Base-by-base conservation (phyloP, 2,113 vertebrate genomes). In the Dromas ardeola region DNA sequence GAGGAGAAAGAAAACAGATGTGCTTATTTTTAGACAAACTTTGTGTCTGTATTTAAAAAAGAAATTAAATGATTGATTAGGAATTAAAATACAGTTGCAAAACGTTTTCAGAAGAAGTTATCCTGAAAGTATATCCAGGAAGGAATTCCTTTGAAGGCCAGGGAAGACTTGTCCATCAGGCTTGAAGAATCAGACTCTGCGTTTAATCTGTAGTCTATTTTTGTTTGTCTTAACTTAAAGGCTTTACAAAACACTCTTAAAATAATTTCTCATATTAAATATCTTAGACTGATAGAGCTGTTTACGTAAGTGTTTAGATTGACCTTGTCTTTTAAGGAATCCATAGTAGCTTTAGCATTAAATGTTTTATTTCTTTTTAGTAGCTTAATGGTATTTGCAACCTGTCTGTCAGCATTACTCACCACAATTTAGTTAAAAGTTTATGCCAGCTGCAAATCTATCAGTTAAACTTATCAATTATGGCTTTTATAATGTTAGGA, bases 201-300 rank as follows among this genome's bases (percentile, higher is more conserved):
- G n/a, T 78, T 93, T 74, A 61, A 79, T 84, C 70, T 80, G 3
- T 71, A 56, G 40, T 81, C 77, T 43, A 10, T 67, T 95, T 43
- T 85, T 58, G 32, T 77, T 95, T 72, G 36, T 69, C 67, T 81
- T 84, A 95, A 71, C 32, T 88, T 70, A 92, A 86, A 87, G 50
- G 30, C 55, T 93, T 89, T 85, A 79, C 36, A 29, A 70, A 93
- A 73, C 30, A n/a, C 26, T 91, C 89, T 93, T 93, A 77, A 95
- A 94, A 82, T 93, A 72, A 52, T 73, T 62, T 77, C 18, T 81
- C 3, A 10, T 61, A 45, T 76, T 78, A 73, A 45, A 6, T 71
- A 56, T 43, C 73, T 84, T 71, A 38, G 26, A 32, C 38, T 94
- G n/a, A 95, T 93, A 77, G 40, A 85, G 4, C 65, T 90, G 27